Base-by-base conservation (phyloP, 2,797 vertebrate species). In the Bradypodion ventrale region DNA sequence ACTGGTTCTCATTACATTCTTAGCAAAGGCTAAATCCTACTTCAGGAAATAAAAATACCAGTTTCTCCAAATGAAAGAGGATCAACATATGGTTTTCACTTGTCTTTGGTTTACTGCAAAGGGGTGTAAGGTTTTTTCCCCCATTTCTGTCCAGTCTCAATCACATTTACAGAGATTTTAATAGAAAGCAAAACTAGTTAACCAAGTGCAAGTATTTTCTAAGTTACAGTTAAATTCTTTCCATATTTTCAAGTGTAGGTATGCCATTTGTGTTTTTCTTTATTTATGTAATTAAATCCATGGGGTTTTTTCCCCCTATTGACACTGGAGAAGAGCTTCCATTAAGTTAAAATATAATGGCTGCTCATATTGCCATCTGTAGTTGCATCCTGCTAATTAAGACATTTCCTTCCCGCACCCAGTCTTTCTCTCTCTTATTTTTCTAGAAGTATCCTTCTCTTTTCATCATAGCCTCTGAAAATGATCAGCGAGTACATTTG, bases 391-490 rank as follows among this genome's bases (percentile, higher is more conserved):
- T 75, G 40, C 70, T 85, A 85, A 85, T 52, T 76, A 73, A 82
- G 49, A 62, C 40, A 69, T 77, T 77, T 85, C 40, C 42, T 62
- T 29, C 49, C 78, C 27, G 13, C 7, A 4, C 80, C 77, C 80
- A 86, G 79, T 90, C 46, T 66, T 25, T 78, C 49, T 78, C 62
- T 77, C 60, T n/a, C n/a, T n/a, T n/a, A n/a, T n/a, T n/a, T 83
- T 85, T 83, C 62, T 82, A 99, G 98, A 78, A 83, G 84, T 99
- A 99, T 82, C 98, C 99, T 78, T 97, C 98, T 1, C 88, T 98
- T 95, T 95, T 98, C 86, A 97, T 99, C 95, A 98, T 97, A 1
- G 97, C 97, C 0, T 98, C 98, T 91, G 96, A 96, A 59, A 94
- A 93, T 0, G 99, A 99, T 85, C 93, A 95, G 75, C 96, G 97